Evolutionary conservation across 2,797 vertebrate genomes (phyloP).

Genomic region (Rhynchonycteris naso): DNA sequence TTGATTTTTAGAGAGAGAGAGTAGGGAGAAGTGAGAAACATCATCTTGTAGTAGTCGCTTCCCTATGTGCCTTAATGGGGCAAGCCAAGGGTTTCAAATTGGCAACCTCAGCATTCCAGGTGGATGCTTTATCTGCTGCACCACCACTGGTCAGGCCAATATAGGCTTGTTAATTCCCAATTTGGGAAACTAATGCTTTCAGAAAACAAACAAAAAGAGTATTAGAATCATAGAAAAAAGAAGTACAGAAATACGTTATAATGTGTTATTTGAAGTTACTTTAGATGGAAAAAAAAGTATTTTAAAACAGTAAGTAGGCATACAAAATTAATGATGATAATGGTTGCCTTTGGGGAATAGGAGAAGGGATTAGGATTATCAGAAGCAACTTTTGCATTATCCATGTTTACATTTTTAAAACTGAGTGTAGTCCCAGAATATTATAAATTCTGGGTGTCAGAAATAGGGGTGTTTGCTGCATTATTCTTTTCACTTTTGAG

Average conservation of each 20-base stretch:
- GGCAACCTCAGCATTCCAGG: too few species aligned
- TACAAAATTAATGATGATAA: constrained; percentile 26
- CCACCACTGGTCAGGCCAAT: too few species aligned
- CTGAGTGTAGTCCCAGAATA: neutral
- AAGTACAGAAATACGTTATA: neutral
- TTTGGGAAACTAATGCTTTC: constrained; percentile 54
- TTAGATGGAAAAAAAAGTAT: constrained; percentile 30
- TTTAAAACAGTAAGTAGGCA: constrained; percentile 15
- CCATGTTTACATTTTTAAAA: constrained; percentile 47
- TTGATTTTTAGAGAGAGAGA: too few species aligned
- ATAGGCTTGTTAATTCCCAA: constrained; percentile 26
- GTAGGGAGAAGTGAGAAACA: too few species aligned
- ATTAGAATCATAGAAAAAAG: constrained; percentile 13
- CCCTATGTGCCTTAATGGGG: too few species aligned
- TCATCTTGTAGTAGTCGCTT: too few species aligned
- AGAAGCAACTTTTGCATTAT: neutral
- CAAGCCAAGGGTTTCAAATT: too few species aligned
- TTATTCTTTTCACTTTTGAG: neutral
- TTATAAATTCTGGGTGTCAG: neutral
- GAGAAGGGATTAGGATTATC: neutral
- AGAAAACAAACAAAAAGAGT: constrained; percentile 21
- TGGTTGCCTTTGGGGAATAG: neutral
- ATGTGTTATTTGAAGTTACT: constrained; percentile 36
- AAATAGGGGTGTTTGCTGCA: neutral
- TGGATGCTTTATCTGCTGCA: too few species aligned